A percentile compares a stretch with the other conserved stretches of the same genome.
Evolutionary conservation across 2,888 invertebrate species (phyloP).

Genomic region (Saturnia pavonia): DNA sequence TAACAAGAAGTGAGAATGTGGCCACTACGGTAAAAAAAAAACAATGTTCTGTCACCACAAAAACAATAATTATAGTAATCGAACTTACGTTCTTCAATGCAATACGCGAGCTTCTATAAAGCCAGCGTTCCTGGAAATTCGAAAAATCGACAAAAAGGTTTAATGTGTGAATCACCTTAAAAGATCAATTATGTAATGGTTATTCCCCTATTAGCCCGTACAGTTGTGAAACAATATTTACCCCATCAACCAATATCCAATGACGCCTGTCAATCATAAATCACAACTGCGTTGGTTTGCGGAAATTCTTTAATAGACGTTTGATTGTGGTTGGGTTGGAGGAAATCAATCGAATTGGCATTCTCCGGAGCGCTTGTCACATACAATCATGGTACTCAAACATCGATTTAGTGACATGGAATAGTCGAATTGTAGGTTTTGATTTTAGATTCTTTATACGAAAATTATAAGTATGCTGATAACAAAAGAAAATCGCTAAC

Average conservation of each 20-base stretch:
- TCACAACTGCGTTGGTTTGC: slow-evolving; percentile 28
- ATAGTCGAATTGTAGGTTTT: background rate
- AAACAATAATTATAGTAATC: too few species aligned
- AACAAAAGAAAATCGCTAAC: too few species aligned
- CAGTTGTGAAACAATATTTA: slow-evolving; percentile 3
- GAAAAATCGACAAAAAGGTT: too few species aligned
- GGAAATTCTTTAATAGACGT: slow-evolving; percentile 57
- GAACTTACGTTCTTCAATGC: too few species aligned
- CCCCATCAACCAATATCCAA: slow-evolving; percentile 8
- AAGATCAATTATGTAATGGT: background rate
- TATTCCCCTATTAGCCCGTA: background rate
- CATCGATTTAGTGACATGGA: slow-evolving; percentile 10
- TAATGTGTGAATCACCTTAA: background rate
- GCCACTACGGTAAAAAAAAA: too few species aligned
- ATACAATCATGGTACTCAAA: slow-evolving; percentile 29
- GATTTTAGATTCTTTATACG: background rate
- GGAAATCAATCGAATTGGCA: slow-evolving; percentile 50
- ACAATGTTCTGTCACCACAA: too few species aligned
- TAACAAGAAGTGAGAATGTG: too few species aligned
- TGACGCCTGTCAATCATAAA: slow-evolving; percentile 45
- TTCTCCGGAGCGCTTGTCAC: slow-evolving; percentile 35
- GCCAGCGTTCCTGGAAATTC: too few species aligned
- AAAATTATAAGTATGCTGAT: too few species aligned
- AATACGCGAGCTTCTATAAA: too few species aligned
- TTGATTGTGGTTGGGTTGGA: slow-evolving; percentile 50